These are phyloP conservation scores for Microctenopoma stevenorrisi DNA, from an alignment of 2,797 vertebrate genomes.

Conservation along the genomic window DNA sequence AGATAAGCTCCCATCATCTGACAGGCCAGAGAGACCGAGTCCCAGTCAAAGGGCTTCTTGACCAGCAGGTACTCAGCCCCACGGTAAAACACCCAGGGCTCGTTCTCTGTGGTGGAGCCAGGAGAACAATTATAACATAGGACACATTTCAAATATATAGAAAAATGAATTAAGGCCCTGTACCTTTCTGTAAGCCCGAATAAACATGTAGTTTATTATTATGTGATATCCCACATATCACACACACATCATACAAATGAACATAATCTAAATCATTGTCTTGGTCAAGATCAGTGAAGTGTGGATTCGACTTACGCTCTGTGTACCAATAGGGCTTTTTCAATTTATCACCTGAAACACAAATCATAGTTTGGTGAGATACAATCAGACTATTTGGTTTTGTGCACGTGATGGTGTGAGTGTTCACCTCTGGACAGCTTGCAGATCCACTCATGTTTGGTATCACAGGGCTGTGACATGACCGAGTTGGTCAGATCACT, in stretches of 20 bases:
- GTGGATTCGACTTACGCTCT: slow-evolving; percentile 81
- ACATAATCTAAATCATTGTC: neutral
- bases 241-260: neutral
- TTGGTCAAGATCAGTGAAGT: neutral
- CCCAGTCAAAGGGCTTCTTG: slow-evolving; percentile 83
- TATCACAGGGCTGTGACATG: slow-evolving; percentile 84
- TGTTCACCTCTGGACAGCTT: slow-evolving; percentile 89
- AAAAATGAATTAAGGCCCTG: neutral
- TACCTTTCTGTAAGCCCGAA: neutral
- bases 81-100: slow-evolving; percentile 89
- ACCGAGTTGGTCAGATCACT: slow-evolving; percentile 83
- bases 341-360: slow-evolving; percentile 77
- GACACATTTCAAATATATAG: neutral
- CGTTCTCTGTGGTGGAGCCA: slow-evolving; percentile 71
- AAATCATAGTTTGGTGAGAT: slow-evolving; percentile 20
- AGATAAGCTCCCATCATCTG: slow-evolving; percentile 87
- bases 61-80: slow-evolving; percentile 90
- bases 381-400: neutral
- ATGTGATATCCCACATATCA: too few relatives aligned
- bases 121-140: neutral
- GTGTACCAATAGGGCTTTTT: slow-evolving; percentile 86
- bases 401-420: neutral
- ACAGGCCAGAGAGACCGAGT: slow-evolving; percentile 87
- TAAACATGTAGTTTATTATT: neutral
- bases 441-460: slow-evolving; percentile 95